Evolutionary conservation across 92 coral and sea anemone species (phyloP).

Genomic region (Zoanthus sociatus): DNA sequence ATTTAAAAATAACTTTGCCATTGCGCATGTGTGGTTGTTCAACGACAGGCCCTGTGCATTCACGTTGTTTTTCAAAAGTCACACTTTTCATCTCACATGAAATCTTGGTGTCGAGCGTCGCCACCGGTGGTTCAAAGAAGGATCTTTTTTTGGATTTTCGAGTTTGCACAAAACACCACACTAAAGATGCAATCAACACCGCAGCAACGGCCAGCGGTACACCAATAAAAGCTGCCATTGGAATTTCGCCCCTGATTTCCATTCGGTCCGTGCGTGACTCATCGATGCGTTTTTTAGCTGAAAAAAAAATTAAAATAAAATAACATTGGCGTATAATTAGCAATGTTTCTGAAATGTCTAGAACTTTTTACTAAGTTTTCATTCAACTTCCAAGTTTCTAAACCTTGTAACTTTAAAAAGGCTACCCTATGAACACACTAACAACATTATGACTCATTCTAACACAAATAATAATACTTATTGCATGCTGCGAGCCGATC

Average conservation of each 20-base stretch:
- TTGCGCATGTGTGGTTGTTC: not conserved
- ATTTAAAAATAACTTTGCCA: not conserved
- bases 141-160: slow-evolving; percentile 22
- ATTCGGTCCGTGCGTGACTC: not conserved
- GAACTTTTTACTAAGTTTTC: no score
- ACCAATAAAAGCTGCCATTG: slow-evolving; percentile 83
- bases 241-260: slow-evolving; percentile 50
- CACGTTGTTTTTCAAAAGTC: not conserved
- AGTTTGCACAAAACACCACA: slow-evolving; percentile 84
- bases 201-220: slow-evolving; percentile 79
- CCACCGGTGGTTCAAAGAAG: not conserved
- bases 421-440: no score
- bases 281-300: not conserved
- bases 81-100: slow-evolving; percentile 22
- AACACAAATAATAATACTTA: no score
- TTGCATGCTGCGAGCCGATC: no score
- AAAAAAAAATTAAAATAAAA: not conserved
- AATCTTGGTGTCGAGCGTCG: slow-evolving; percentile 6
- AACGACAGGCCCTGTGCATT: not conserved
- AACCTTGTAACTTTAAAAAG: no score
- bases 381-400: no score
- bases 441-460: no score
- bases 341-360: no score
- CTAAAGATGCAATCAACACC: slow-evolving; percentile 73
- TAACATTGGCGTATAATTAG: no score